Evolutionary conservation across 2,888 invertebrate species (phyloP).

Genomic region (Trissoscelio sp.): DNA sequence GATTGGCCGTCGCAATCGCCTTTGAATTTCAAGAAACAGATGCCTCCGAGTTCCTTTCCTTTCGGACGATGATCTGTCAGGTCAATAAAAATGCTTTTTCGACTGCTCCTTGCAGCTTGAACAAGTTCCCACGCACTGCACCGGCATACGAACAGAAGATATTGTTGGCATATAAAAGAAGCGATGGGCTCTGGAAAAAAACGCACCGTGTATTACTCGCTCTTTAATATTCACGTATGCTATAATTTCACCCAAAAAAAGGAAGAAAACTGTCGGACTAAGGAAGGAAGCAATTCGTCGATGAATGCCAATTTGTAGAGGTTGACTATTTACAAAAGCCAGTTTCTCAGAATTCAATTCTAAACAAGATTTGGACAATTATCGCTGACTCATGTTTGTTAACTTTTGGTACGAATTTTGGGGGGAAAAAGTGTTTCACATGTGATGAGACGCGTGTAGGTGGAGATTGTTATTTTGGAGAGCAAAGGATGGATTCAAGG

Average conservation of each 20-base stretch:
- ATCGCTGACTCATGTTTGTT: no score
- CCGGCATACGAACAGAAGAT: slow-evolving; percentile 61
- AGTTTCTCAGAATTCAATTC: slow-evolving; percentile 1
- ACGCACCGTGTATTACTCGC: slow-evolving; percentile 43
- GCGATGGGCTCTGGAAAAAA: slow-evolving; percentile 49
- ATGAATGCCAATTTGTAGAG: slow-evolving; percentile 29
- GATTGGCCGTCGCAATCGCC: slow-evolving; percentile 40
- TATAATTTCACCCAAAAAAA: slow-evolving; percentile 43
- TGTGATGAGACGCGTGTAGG: slow-evolving; percentile 30
- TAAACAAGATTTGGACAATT: background rate
- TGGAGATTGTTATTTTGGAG: slow-evolving; percentile 57
- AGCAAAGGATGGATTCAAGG: slow-evolving; percentile 54
- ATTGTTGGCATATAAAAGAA: slow-evolving; percentile 56
- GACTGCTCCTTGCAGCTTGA: slow-evolving; percentile 68
- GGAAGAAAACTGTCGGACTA: background rate
- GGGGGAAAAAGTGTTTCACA: no score
- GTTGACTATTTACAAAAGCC: slow-evolving; percentile 23
- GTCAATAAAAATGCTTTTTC: slow-evolving; percentile 69
- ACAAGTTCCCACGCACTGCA: slow-evolving; percentile 69
- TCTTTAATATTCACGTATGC: slow-evolving; percentile 52
- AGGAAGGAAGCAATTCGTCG: slow-evolving; percentile 39
- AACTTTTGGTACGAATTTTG: no score
- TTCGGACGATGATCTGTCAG: slow-evolving; percentile 65
- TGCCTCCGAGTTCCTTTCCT: slow-evolving; percentile 64
- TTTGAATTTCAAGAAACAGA: slow-evolving; percentile 66